Conservation (phyloP, 30 jellyfish, hydroid and myxozoan genomes). For the Cassiopea andromeda region DNA sequence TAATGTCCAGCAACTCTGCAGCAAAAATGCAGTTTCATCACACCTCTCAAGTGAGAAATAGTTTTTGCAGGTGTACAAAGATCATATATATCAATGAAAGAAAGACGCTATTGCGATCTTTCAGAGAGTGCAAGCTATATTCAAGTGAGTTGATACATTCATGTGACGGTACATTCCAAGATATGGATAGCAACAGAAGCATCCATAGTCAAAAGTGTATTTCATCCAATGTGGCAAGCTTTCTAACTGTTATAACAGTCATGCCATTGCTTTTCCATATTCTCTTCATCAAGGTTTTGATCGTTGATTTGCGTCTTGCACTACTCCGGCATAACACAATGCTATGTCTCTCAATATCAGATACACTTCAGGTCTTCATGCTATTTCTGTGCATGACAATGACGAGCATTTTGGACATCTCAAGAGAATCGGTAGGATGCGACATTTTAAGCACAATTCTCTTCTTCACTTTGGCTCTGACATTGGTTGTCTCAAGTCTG, state of each 20-base stretch:
- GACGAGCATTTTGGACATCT: neutral
- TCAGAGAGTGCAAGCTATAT: too few relatives aligned
- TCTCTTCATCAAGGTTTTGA: neutral
- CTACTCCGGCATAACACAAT: neutral
- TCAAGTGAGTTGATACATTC: too few relatives aligned
- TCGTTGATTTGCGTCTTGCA: neutral
- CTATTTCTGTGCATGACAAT: neutral
- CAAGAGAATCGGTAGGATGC: neutral
- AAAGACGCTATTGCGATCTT: too few relatives aligned
- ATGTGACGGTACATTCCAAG: neutral
- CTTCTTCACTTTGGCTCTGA: neutral
- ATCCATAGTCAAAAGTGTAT: neutral
- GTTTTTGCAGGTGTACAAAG: too few relatives aligned
- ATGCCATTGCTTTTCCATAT: neutral
- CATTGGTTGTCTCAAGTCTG: constrained; percentile 2
- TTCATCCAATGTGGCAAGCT: neutral
- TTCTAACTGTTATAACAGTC: neutral
- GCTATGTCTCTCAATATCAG: constrained; percentile 2
- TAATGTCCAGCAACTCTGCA: too few relatives aligned
- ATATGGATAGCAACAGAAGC: neutral
- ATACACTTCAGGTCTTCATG: neutral
- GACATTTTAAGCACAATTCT: neutral
- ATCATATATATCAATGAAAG: too few relatives aligned
- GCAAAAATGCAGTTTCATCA: too few relatives aligned
- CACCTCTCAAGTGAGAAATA: too few relatives aligned